Evolutionary conservation across 2,113 vertebrate species (phyloP), one percentile per base, ranked within the genome.

Genomic region (Leptocoma aspasia): DNA sequence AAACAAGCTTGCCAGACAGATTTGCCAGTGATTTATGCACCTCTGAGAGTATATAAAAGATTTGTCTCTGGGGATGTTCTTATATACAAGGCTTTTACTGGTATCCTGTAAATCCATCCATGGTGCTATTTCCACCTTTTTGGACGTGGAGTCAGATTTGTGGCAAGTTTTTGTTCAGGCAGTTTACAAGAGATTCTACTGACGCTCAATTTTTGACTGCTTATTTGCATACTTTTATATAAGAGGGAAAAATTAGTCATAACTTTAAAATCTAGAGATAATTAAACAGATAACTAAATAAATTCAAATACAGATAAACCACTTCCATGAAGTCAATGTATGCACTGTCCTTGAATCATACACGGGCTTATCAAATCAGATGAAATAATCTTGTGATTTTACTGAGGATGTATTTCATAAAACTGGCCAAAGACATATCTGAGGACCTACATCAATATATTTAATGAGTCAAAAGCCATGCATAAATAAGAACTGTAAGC

Each of bases 1-100:
- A 54, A 96, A 95, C 41, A 92, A 93, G 53, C 17, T 80, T 90
- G n/a, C 59, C 65, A 90, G 78, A 42, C 56, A 60, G 15, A 86
- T 93, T 90, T 90, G 82, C 66, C 69, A 77, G 31, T 95, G 85
- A 97, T 95, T 93, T 95, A 95, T 94, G 59, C 28, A 91, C 72
- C 57, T 96, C 93, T 85, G 85, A 89, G 70, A 91, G 54, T 56
- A 91, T 44, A 82, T 63, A 90, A 91, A 95, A 94, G 41, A 63
- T 24, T 87, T 41, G 16, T 91, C 77, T 95, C 80, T 56, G 33
- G 45, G 54, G 41, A 89, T 84, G n/a, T 72, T 89, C 59, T 79
- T 94, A 66, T 54, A 94, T 90, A 87, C 95, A 96, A 86, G 22
- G 20, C n/a, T 89, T 95, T 93, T 94, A 87, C 42, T 88, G 31